Conservation (phyloP, 2,888 invertebrate species). For the Hirtodrosophila alboralis region DNA sequence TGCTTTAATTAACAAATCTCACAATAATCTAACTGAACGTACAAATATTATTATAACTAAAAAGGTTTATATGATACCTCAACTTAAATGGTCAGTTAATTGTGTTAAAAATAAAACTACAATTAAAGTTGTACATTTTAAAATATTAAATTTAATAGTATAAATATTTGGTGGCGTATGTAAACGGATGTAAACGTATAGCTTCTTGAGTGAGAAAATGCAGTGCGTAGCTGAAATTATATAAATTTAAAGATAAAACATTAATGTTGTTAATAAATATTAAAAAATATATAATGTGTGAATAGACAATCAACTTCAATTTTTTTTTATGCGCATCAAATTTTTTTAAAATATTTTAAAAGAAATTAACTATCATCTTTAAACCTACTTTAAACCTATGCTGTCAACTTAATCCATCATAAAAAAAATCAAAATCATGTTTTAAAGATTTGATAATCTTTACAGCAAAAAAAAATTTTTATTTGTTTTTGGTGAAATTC, state of each 20-base stretch:
- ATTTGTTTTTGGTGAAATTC: too few species aligned
- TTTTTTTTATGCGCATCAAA: too few species aligned
- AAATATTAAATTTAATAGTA: slow-evolving; percentile 11
- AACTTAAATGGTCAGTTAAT: slow-evolving; percentile 13
- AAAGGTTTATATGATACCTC: not conserved
- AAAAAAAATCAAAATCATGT: too few species aligned
- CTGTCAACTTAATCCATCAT: too few species aligned
- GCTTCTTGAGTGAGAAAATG: slow-evolving; percentile 3
- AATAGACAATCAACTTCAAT: too few species aligned
- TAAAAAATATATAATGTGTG: not conserved
- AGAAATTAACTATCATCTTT: too few species aligned
- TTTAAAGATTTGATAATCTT: too few species aligned
- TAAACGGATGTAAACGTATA: not conserved
- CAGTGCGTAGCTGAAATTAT: slow-evolving; percentile 26
- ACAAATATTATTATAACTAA: slow-evolving; percentile 7
- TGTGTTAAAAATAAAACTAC: not conserved
- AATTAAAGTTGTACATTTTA: not conserved
- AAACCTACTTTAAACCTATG: too few species aligned
- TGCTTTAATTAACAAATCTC: slow-evolving; percentile 11
- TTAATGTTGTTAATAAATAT: not conserved
- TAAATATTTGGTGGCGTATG: slow-evolving; percentile 2
- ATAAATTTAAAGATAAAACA: not conserved
- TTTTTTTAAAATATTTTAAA: too few species aligned
- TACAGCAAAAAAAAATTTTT: too few species aligned
- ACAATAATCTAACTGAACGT: slow-evolving; percentile 2